phyloP scores from a whole-genome alignment of 2,113 vertebrate genomes.

The Callorhinus ursinus region DNA sequence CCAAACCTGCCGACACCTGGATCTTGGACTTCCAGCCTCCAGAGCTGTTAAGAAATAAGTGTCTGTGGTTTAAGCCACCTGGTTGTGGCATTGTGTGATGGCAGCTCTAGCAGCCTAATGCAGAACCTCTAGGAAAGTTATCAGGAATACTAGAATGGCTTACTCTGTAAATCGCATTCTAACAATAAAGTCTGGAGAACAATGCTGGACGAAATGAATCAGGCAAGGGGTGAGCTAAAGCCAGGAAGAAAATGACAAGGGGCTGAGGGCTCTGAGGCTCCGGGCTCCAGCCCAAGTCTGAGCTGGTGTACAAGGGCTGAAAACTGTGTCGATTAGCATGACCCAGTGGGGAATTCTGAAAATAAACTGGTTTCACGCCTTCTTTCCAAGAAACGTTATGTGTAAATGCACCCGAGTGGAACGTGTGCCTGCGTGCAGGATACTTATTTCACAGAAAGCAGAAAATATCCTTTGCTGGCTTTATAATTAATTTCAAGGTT shows the following conservation, averaged over 20 bases:
- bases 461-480: constrained; percentile 43
- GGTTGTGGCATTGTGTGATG: background rate
- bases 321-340: background rate
- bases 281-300: background rate
- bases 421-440: background rate
- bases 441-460: constrained; percentile 46
- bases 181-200: background rate
- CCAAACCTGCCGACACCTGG: background rate
- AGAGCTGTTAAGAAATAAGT: background rate
- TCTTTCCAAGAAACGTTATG: constrained; percentile 37
- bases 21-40: background rate
- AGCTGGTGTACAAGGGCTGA: background rate
- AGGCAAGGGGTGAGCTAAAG: background rate
- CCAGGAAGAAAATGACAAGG: background rate
- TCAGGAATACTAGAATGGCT: background rate
- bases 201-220: background rate
- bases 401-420: background rate
- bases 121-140: background rate
- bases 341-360: constrained; percentile 40
- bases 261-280: background rate
- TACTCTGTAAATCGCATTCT: background rate
- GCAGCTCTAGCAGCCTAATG: background rate
- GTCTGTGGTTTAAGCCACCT: background rate
- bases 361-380: constrained; percentile 58
- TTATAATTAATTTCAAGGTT: constrained; percentile 49